Evolutionary conservation across 2,113 vertebrate genomes (phyloP).

Genomic region (Zeus faber): DNA sequence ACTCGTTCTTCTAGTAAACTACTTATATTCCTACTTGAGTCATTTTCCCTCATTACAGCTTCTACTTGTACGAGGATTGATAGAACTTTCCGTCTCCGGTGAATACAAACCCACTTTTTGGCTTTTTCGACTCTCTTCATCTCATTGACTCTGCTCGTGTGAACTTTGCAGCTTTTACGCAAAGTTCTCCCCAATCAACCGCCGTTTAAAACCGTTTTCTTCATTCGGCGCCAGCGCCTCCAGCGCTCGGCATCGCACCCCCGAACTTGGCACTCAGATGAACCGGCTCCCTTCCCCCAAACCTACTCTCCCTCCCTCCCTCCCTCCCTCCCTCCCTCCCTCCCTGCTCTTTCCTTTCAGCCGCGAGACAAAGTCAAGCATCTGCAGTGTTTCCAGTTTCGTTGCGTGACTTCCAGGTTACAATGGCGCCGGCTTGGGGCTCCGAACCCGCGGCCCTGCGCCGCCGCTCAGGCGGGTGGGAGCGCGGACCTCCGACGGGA

Average conservation of each 20-base stretch:
- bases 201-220: too few species aligned
- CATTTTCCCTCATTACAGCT: too few species aligned
- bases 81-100: too few species aligned
- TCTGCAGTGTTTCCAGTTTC: slow-evolving; percentile 63
- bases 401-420: slow-evolving; percentile 62
- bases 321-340: background rate
- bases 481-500: background rate
- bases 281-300: slow-evolving; percentile 26
- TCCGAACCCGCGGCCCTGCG: slow-evolving; percentile 33
- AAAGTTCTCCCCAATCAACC: too few species aligned
- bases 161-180: too few species aligned
- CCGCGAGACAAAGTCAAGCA: slow-evolving; percentile 53
- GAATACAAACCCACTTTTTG: too few species aligned
- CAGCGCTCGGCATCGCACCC: slow-evolving; percentile 8
- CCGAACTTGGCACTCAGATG: slow-evolving; percentile 43
- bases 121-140: too few species aligned
- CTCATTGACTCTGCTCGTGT: too few species aligned
- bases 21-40: too few species aligned
- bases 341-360: slow-evolving; percentile 25
- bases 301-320: background rate
- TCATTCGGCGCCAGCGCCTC: slow-evolving; percentile 4
- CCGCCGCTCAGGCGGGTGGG: slow-evolving; percentile 43
- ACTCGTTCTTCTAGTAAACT: too few species aligned
- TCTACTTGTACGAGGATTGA: too few species aligned
- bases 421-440: slow-evolving; percentile 48